Conservation (phyloP, 2,888 invertebrate species). For the Phengaris arion region DNA sequence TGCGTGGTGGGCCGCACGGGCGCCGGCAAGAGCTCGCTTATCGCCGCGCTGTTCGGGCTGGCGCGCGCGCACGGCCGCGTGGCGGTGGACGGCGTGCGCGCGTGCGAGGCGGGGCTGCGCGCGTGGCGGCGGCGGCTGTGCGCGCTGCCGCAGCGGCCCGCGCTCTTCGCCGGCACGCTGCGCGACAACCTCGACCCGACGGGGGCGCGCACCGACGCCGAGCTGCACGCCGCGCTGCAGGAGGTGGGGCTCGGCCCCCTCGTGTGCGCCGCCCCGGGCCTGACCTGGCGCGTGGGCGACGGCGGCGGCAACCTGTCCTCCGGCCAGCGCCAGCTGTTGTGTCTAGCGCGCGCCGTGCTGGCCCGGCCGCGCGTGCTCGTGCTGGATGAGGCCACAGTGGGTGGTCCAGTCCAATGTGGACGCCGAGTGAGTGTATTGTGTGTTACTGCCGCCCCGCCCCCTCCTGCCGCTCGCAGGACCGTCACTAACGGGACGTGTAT, state of each 20-base stretch:
- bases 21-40: conserved; percentile 88
- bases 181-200: conserved; percentile 89
- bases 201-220: conserved; percentile 80
- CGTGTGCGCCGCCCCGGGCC: conserved; percentile 71
- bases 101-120: conserved; percentile 70
- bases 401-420: conserved; percentile 96
- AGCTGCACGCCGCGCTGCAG: conserved; percentile 85
- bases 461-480: no score
- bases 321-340: conserved; percentile 85
- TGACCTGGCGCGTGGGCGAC: conserved; percentile 81
- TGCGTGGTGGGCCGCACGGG: conserved; percentile 91
- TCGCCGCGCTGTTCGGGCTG: conserved; percentile 86
- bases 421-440: conserved; percentile 80
- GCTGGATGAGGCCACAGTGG: conserved; percentile 92
- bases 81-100: conserved; percentile 67
- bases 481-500: background rate
- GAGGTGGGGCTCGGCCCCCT: conserved; percentile 76
- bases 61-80: conserved; percentile 58
- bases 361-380: conserved; percentile 84
- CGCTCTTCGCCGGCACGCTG: conserved; percentile 87
- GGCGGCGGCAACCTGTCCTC: conserved; percentile 84
- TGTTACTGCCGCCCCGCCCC: no score
- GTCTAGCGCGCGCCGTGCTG: conserved; percentile 85
- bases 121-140: conserved; percentile 77
- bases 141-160: conserved; percentile 85